Evolutionary conservation across 1,140 invertebrate genomes (phyloP).

Genomic region (Penaeus japonicus): DNA sequence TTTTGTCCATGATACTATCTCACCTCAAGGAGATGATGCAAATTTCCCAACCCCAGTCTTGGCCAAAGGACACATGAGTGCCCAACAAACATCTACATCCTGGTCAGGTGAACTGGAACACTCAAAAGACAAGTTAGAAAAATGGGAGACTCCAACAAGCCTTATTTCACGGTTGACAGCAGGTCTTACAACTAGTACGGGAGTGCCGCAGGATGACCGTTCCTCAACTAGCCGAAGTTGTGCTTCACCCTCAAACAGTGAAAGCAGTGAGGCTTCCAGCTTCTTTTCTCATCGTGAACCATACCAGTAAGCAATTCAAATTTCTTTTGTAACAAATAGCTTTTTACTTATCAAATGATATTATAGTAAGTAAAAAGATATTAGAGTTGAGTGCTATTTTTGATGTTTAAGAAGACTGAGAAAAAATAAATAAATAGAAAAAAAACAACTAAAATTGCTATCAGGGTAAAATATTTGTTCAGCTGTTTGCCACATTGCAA

Average conservation of each 20-base stretch:
- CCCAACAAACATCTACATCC: not conserved
- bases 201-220: slow-evolving; percentile 6
- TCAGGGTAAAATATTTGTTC: not conserved
- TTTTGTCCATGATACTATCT: not conserved
- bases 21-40: not conserved
- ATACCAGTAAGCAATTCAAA: slow-evolving; percentile 21
- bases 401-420: too few relatives aligned
- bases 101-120: not conserved
- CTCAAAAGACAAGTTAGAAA: not conserved
- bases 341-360: not conserved
- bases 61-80: not conserved
- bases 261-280: slow-evolving; percentile 24
- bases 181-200: slow-evolving; percentile 20
- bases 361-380: not conserved
- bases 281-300: slow-evolving; percentile 26
- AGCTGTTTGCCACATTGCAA: not conserved
- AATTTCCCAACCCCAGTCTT: not conserved
- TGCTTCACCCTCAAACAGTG: slow-evolving; percentile 40
- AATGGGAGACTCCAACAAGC: slow-evolving; percentile 38
- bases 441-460: too few relatives aligned
- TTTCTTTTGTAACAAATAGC: not conserved
- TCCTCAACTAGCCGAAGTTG: not conserved
- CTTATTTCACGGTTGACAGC: slow-evolving; percentile 47
- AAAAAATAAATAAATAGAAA: too few relatives aligned
- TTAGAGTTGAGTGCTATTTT: too few relatives aligned